Percentiles rank a stretch among this genome's conserved stretches.
Evolutionary conservation across 2,113 vertebrate genomes (phyloP).

Genomic region (Erythrolamprus reginae): DNA sequence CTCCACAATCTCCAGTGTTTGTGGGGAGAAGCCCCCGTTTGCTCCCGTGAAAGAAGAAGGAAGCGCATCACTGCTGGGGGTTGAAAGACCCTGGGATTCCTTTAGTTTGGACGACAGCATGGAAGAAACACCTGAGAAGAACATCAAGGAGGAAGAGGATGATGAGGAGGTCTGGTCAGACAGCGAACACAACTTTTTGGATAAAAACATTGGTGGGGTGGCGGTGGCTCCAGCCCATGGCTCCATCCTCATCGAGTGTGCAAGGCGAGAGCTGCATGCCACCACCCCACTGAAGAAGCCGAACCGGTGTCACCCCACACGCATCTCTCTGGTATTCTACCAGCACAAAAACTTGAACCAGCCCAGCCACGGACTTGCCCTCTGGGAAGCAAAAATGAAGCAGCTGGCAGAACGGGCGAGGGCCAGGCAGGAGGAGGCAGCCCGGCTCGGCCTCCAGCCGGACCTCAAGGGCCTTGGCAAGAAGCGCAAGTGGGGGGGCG

Average conservation of each 20-base stretch:
- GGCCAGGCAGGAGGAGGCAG: conserved; percentile 87
- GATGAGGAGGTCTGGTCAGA: conserved; percentile 89
- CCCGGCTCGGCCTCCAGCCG: conserved; percentile 84
- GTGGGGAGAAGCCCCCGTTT: conserved; percentile 42
- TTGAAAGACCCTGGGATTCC: conserved; percentile 77
- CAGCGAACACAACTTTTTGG: conserved; percentile 98
- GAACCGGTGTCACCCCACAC: conserved; percentile 90
- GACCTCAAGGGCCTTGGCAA: conserved; percentile 89
- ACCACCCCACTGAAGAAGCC: conserved; percentile 95
- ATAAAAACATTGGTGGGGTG: conserved; percentile 92
- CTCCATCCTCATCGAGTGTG: conserved; percentile 94
- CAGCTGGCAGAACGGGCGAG: conserved; percentile 86
- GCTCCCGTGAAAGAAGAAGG: conserved; percentile 16
- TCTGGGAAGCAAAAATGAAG: conserved; percentile 99
- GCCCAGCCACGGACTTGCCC: conserved; percentile 89
- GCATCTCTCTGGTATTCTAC: conserved; percentile 99
- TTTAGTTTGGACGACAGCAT: conserved; percentile 72
- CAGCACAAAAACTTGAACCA: conserved; percentile 99
- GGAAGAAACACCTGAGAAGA: conserved; percentile 59
- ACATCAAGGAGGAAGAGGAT: conserved; percentile 64
- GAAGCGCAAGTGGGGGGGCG: conserved; percentile 90
- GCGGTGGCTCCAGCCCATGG: conserved; percentile 91
- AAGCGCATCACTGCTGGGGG: neutral
- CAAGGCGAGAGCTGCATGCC: conserved; percentile 91
- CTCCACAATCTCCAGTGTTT: conserved; percentile 47